Percentiles rank a stretch among this genome's conserved stretches.
These are phyloP conservation scores for Drosophila anceps DNA, from an alignment of 2,888 invertebrate genomes.

Conservation along the genomic window DNA sequence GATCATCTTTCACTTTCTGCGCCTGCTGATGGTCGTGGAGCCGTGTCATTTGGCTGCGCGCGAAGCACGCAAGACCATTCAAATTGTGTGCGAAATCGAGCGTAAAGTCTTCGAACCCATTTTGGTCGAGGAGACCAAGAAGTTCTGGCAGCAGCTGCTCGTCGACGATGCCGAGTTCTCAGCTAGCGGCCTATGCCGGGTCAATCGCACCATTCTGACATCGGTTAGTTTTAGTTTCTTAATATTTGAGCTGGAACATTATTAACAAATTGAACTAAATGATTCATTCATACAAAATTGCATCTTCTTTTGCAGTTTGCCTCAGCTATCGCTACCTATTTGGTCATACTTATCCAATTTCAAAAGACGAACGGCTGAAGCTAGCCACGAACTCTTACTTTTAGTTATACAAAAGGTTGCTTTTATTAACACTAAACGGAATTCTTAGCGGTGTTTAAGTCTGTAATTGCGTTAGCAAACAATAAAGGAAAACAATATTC, in stretches of 20 bases:
- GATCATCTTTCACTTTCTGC: conserved; percentile 86
- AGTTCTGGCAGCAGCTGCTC: conserved; percentile 85
- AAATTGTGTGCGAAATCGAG: conserved; percentile 86
- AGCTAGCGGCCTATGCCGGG: conserved; percentile 86
- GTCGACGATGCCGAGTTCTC: conserved; percentile 85
- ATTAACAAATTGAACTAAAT: not conserved
- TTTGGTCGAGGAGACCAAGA: conserved; percentile 83
- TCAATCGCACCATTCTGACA: conserved; percentile 86
- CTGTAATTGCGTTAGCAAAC: conserved; percentile 32
- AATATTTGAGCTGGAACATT: not conserved
- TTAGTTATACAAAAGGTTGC: conserved; percentile 58
- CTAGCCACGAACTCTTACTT: not conserved
- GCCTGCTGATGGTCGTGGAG: conserved; percentile 86
- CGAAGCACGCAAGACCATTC: conserved; percentile 85
- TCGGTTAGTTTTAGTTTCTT: conserved; percentile 83
- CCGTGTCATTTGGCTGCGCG: conserved; percentile 86
- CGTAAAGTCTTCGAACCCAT: conserved; percentile 78
- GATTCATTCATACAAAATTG: not conserved
- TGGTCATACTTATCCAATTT: conserved; percentile 87
- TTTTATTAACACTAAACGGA: conserved; percentile 61
- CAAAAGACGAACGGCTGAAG: conserved; percentile 86
- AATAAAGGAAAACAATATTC: conserved; percentile 38
- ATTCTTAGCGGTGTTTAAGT: conserved; percentile 56
- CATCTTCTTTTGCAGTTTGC: conserved; percentile 83
- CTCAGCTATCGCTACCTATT: conserved; percentile 87